phyloP scores from a whole-genome alignment of 2,797 vertebrate species.

The Melanotaenia nigrans region DNA sequence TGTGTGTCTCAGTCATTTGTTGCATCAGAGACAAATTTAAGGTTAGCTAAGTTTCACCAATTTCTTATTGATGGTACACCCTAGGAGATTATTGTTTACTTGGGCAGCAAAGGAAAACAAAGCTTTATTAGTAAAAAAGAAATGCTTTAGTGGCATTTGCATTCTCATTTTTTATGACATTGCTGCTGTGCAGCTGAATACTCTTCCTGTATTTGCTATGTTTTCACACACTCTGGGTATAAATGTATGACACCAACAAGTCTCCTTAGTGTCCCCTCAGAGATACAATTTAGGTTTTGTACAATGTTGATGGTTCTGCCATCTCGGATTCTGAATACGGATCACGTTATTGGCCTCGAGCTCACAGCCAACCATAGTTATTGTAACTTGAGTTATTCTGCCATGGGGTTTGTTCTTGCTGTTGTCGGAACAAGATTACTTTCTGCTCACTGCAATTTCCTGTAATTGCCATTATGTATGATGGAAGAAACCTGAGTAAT shows the following conservation, averaged over 20 bases:
- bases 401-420: conserved; percentile 45
- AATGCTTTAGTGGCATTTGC: not conserved
- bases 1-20: not conserved
- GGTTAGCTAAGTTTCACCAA: not conserved
- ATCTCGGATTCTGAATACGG: conserved; percentile 61
- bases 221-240: conserved; percentile 13
- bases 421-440: conserved; percentile 49
- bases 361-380: conserved; percentile 42
- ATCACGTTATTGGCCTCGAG: conserved; percentile 58
- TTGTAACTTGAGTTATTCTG: conserved; percentile 56
- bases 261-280: conserved; percentile 42
- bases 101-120: not conserved
- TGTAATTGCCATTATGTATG: conserved; percentile 33
- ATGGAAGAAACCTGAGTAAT: conserved; percentile 3
- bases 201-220: conserved; percentile 5
- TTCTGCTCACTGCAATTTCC: conserved; percentile 47
- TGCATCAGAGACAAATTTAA: not conserved
- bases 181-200: conserved; percentile 1
- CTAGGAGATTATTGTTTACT: not conserved
- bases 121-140: not conserved
- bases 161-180: not conserved
- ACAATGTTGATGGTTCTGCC: conserved; percentile 54
- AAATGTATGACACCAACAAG: conserved; percentile 40
- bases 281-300: conserved; percentile 45
- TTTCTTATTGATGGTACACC: not conserved